A percentile compares a stretch with the other conserved stretches of the same genome.
Evolutionary conservation across 2,888 invertebrate genomes (phyloP).

Genomic region (Euzophera pinguis): DNA sequence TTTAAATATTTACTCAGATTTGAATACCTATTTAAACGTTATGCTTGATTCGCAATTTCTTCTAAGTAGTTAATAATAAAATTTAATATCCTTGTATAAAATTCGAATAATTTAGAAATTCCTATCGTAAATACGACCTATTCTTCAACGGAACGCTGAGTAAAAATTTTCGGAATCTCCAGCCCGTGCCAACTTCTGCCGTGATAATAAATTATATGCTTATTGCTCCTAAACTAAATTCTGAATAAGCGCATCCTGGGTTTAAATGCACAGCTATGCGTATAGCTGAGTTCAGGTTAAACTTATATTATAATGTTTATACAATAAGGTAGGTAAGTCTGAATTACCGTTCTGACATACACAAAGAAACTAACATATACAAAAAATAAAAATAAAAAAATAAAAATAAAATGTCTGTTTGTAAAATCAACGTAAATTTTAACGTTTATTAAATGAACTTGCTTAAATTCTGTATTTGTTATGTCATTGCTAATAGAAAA

Average conservation of each 20-base stretch:
- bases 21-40: too few relatives aligned
- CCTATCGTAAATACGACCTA: background rate
- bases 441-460: too few relatives aligned
- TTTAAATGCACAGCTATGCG: constrained; percentile 16
- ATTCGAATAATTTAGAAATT: background rate
- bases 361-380: too few relatives aligned
- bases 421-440: too few relatives aligned
- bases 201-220: constrained; percentile 10
- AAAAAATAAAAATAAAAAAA: too few relatives aligned
- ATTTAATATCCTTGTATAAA: background rate
- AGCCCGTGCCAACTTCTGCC: background rate
- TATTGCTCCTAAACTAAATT: constrained; percentile 12
- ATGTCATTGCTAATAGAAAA: too few relatives aligned
- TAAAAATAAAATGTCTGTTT: too few relatives aligned
- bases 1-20: too few relatives aligned
- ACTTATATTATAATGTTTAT: too few relatives aligned
- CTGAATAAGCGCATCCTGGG: constrained; percentile 5
- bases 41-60: background rate
- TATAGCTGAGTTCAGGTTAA: background rate
- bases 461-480: too few relatives aligned
- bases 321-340: too few relatives aligned
- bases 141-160: background rate
- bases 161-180: constrained; percentile 4
- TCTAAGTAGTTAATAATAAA: background rate
- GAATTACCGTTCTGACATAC: too few relatives aligned